Evolutionary conservation across 1,140 invertebrate genomes (phyloP), one percentile per base, ranked within the genome.

Genomic region (Drosophila lowei): DNA sequence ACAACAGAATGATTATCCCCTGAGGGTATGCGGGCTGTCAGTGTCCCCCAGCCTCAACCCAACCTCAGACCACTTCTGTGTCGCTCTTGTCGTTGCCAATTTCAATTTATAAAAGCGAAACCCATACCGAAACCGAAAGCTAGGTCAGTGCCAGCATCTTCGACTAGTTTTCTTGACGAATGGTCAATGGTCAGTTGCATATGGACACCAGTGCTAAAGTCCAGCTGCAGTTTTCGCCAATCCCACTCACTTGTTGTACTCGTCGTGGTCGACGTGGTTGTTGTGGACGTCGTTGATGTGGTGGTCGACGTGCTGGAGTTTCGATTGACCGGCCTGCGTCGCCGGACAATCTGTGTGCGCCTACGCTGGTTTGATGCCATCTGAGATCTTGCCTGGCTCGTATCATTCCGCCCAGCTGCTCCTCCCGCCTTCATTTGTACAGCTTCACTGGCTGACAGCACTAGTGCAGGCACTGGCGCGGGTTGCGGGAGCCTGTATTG

Each of bases 121-220:
- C 44, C 16, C 44, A 73, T 38, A 57, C 18, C 9, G 30, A 64
- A 57, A 44, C 50, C 57, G 61, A 72, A 81, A 85, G 81, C 81
- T 86, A 85, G 81, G 81, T 85, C 81, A 85, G 83, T 86, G 81
- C 81, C 78, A 73, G 75, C 76, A 65, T 72, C 67, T 60, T 72
- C 55, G 58, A 70, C 79, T 68, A 77, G 83, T 75, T 73, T 57
- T 65, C 56, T 70, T 65, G 64, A 54, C 68, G 18, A 18, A 18
- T 77, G 59, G 65, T 63, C 46, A 68, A 52, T 59, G 56, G 66
- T 79, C 65, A 78, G 43, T 46, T 57, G 62, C 49, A 67, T 34
- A 30, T 61, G 38, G 47, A 9, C 2, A 57, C 28, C 44, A 65
- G 13, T 62, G 25, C 49, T 58, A 68, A 61, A 70, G 44, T 67